These are phyloP conservation scores for Oryzias javanicus DNA, from an alignment of 2,113 vertebrate species.

Conservation along the genomic window DNA sequence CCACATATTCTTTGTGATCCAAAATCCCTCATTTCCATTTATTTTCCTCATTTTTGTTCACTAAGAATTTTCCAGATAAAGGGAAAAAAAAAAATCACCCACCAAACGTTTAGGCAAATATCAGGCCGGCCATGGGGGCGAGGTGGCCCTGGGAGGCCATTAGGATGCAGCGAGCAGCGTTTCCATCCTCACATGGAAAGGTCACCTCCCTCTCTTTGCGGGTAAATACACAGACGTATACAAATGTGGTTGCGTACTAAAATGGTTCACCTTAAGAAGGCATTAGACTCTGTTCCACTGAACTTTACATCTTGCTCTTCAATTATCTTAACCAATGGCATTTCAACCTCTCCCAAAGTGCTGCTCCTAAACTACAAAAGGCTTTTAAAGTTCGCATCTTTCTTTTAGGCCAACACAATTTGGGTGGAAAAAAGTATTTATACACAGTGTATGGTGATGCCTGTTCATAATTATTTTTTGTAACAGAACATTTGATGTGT, in stretches of 20 bases:
- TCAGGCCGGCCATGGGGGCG: slow-evolving; percentile 70
- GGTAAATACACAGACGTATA: slow-evolving; percentile 82
- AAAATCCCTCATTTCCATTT: no score
- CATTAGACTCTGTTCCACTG: slow-evolving; percentile 72
- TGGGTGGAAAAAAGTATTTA: neutral
- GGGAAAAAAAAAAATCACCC: slow-evolving; percentile 40
- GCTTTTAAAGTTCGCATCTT: slow-evolving; percentile 26
- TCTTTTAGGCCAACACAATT: slow-evolving; percentile 13
- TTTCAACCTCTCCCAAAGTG: slow-evolving; percentile 60
- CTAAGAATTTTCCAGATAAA: neutral
- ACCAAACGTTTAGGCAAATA: slow-evolving; percentile 80
- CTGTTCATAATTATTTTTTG: no score
- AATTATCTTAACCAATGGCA: slow-evolving; percentile 70
- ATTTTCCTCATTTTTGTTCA: no score
- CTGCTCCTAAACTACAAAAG: slow-evolving; percentile 41
- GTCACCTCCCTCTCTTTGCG: slow-evolving; percentile 76
- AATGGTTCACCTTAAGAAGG: slow-evolving; percentile 80
- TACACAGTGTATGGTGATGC: no score
- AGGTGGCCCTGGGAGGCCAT: slow-evolving; percentile 78
- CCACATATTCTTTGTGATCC: no score
- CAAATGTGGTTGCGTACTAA: slow-evolving; percentile 73
- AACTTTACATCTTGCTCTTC: slow-evolving; percentile 69
- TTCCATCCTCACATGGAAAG: slow-evolving; percentile 77
- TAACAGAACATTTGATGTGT: no score
- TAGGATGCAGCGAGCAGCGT: slow-evolving; percentile 77